Evolutionary conservation across 64 coral and sea anemone species (phyloP).

Genomic region (Dendronephthya gigantea): DNA sequence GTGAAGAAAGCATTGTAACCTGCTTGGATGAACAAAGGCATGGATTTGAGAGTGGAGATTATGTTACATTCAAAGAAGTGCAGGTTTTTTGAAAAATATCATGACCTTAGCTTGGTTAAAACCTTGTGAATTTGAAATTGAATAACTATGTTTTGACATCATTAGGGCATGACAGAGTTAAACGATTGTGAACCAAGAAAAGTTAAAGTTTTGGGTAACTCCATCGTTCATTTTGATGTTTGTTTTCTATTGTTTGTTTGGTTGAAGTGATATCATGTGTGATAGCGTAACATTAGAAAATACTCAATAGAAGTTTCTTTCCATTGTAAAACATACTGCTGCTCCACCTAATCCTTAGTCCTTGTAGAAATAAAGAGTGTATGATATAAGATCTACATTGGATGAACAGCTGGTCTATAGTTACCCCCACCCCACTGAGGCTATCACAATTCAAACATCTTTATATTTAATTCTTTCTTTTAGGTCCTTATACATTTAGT

Average conservation of each 20-base stretch:
- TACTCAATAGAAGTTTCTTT: neutral
- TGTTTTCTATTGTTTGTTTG: too few species aligned
- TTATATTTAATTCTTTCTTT: neutral
- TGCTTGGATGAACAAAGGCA: constrained; percentile 98
- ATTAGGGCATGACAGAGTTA: constrained; percentile 90
- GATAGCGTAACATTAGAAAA: neutral
- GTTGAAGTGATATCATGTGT: neutral
- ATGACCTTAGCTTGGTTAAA: too few species aligned
- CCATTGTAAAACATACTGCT: too few species aligned
- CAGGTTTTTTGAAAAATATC: too few species aligned
- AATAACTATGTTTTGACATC: neutral
- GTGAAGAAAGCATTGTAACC: constrained; percentile 73
- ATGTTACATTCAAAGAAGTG: constrained; percentile 86
- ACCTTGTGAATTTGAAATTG: too few species aligned
- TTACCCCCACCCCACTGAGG: too few species aligned
- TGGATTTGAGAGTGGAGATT: constrained; percentile 89
- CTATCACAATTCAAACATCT: neutral
- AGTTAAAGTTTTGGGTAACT: constrained; percentile 91
- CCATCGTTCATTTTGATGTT: neutral
- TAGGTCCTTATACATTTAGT: constrained; percentile 96
- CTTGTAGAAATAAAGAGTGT: too few species aligned
- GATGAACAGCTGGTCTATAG: too few species aligned
- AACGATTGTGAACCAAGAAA: constrained; percentile 83
- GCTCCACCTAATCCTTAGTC: too few species aligned
- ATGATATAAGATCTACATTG: too few species aligned